Evolutionary conservation across 1,140 invertebrate genomes (phyloP), one percentile per base, ranked within the genome.

Genomic region (Zaprionus camerounensis): DNA sequence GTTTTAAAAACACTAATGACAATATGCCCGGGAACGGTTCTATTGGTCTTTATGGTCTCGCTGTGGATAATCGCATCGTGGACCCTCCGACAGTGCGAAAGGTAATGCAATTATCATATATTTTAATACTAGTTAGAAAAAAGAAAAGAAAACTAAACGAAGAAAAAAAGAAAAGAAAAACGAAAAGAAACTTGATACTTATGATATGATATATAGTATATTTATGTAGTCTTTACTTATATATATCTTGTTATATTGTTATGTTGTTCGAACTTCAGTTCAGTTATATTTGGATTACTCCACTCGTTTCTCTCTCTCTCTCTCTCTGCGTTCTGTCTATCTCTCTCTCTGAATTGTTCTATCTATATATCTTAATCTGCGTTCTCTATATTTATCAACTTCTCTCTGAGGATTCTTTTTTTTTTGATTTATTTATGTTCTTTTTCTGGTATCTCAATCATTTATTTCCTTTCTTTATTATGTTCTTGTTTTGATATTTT

Each of bases 1-100:
- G 99, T 99, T 90, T 95, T 99, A 90, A 99, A 99, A 94, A 99
- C 99, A 56, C 94, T 99, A 80, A 99, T 99, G 99, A 99, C 99
- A 91, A 99, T 99, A 92, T 99, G 98, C 94, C 99, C 99, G 26
- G 99, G 99, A 80, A 99, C 98, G 56, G 98, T 99, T 69, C 95
- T 99, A 80, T 94, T 99, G 75, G 98, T 99, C 65, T 99, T 99
- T 94, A 99, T 99, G 97, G 97, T 99, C 65, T 99, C 99, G 0
- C 94, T 99, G 56, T 99, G 99, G 99, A 99, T 99, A 93, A 99
- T 99, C 82, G 98, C 98, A 55, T 99, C 97, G 84, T 99, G 99
- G 99, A 98, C 98, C 62, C 94, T 99, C 75, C 95, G 99, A 82
- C 98, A 99, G 82, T 99, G 99, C 93, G 99, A 99, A 95, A 97